These are phyloP conservation scores for Pseudoatta argentina DNA, from an alignment of 1,140 invertebrate species.

Conservation along the genomic window DNA sequence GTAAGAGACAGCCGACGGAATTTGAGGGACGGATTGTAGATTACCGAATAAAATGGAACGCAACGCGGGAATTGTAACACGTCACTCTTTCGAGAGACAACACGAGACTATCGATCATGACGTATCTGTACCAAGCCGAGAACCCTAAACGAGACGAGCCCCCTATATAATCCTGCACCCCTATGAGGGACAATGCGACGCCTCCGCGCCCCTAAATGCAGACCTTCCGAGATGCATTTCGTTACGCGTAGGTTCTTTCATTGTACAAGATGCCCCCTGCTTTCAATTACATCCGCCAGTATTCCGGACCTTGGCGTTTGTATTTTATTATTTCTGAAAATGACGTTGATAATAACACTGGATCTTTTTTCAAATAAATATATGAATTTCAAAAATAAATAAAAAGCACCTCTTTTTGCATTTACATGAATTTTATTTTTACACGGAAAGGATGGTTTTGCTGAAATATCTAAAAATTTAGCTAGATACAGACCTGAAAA, in stretches of 20 bases:
- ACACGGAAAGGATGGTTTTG: no score
- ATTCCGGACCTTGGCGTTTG: background rate
- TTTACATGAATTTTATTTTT: no score
- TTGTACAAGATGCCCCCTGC: constrained; percentile 46
- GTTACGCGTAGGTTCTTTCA: constrained; percentile 75
- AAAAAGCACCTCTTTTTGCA: no score
- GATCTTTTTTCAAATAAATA: background rate
- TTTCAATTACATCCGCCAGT: constrained; percentile 56
- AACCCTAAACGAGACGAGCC: constrained; percentile 73
- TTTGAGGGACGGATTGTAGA: constrained; percentile 29
- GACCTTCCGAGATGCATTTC: constrained; percentile 75
- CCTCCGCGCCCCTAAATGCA: constrained; percentile 74
- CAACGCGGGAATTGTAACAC: constrained; percentile 53
- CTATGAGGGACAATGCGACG: constrained; percentile 80
- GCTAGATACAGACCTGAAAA: no score
- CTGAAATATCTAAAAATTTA: no score
- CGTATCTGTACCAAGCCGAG: constrained; percentile 78
- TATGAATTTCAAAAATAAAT: no score
- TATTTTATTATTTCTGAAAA: constrained; percentile 20
- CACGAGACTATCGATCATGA: constrained; percentile 82
- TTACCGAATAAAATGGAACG: constrained; percentile 31
- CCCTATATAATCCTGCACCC: constrained; percentile 81
- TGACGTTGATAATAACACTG: background rate
- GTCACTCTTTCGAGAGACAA: constrained; percentile 77
- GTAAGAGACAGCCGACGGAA: background rate